These are phyloP conservation scores for Epinephelus awoara DNA, from an alignment of 2,797 vertebrate species.

Conservation along the genomic window DNA sequence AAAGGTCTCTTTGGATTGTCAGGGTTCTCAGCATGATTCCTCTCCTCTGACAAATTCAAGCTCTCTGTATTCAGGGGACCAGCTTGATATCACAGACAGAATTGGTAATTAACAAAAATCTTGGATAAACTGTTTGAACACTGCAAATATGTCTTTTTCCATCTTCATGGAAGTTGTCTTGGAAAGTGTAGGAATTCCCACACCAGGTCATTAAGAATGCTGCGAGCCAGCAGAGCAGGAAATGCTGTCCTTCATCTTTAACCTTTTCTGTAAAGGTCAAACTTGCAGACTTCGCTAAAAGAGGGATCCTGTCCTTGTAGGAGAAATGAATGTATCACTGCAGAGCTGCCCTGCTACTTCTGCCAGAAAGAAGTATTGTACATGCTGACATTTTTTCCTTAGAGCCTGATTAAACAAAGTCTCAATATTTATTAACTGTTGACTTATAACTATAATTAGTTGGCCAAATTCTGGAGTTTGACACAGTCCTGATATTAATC, in stretches of 20 bases:
- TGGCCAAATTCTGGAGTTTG: no score
- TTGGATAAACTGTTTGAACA: slow-evolving; percentile 4
- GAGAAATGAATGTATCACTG: slow-evolving; percentile 14
- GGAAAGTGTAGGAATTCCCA: slow-evolving; percentile 38
- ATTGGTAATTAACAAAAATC: slow-evolving; percentile 27
- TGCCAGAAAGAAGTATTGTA: background rate
- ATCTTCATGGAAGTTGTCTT: slow-evolving; percentile 10
- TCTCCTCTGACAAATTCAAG: slow-evolving; percentile 17
- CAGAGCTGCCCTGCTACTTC: slow-evolving; percentile 29
- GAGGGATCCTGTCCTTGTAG: slow-evolving; percentile 17
- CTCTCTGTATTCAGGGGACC: slow-evolving; percentile 21
- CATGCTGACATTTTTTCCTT: slow-evolving; percentile 30
- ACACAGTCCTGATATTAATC: no score
- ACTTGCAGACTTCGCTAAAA: slow-evolving; percentile 22
- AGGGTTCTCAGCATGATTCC: slow-evolving; percentile 27
- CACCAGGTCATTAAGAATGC: slow-evolving; percentile 47
- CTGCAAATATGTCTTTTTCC: background rate
- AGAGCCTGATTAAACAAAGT: background rate
- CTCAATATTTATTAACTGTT: slow-evolving; percentile 8
- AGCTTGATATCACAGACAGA: slow-evolving; percentile 24
- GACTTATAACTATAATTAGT: no score
- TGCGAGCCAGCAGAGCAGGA: slow-evolving; percentile 35
- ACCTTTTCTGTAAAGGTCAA: slow-evolving; percentile 69
- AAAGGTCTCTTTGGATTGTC: slow-evolving; percentile 42
- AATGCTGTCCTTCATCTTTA: slow-evolving; percentile 45